A percentile compares a stretch with the other conserved stretches of the same genome.
Conservation (phyloP, 1,140 invertebrate genomes). For the Helicoverpa armigera region DNA sequence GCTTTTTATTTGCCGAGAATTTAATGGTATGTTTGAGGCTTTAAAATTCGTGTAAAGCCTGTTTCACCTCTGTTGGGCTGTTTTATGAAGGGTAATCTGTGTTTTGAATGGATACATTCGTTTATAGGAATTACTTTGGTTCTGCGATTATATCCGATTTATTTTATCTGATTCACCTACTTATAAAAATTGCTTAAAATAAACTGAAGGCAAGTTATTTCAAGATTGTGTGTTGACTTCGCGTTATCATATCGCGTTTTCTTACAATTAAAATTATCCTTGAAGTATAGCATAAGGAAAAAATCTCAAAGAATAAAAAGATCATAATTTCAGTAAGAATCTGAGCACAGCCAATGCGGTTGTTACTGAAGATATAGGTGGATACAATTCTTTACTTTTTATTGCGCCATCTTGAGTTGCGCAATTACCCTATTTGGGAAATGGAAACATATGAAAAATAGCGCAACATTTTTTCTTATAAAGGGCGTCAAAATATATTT, state of each 20-base stretch:
- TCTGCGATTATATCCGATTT: too few species aligned
- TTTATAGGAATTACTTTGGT: too few species aligned
- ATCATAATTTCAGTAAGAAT: background rate
- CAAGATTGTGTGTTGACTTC: too few species aligned
- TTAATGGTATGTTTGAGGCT: slow-evolving; percentile 16
- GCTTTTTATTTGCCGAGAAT: slow-evolving; percentile 40
- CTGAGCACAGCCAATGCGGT: background rate
- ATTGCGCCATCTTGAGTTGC: slow-evolving; percentile 36
- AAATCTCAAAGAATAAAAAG: too few species aligned
- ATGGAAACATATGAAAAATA: slow-evolving; percentile 46
- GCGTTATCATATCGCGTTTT: too few species aligned
- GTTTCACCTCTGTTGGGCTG: slow-evolving; percentile 1
- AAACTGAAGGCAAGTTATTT: too few species aligned
- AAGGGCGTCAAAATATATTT: slow-evolving; percentile 38
- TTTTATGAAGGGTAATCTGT: background rate
- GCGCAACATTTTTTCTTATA: slow-evolving; percentile 29
- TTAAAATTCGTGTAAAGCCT: background rate
- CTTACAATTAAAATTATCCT: too few species aligned
- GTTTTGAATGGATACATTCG: too few species aligned
- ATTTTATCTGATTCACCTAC: too few species aligned
- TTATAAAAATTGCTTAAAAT: too few species aligned
- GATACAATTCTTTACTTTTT: slow-evolving; percentile 30
- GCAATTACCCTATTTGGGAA: slow-evolving; percentile 45
- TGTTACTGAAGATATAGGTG: background rate
- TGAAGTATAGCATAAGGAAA: too few species aligned